Conservation (phyloP, 2,888 invertebrate species). For the Spicauda simplicius region DNA sequence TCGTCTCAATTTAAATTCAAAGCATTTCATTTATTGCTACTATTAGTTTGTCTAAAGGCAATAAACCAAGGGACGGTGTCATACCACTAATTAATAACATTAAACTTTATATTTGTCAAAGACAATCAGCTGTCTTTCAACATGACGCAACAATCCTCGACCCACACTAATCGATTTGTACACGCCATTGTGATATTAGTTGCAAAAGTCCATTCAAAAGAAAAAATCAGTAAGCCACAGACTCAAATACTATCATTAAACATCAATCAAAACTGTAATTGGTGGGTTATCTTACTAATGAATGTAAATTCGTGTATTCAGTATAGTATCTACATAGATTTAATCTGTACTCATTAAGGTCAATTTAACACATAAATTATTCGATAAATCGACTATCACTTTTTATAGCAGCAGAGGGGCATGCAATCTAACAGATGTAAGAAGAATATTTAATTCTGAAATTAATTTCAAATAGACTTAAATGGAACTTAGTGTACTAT, state of each 20-base stretch:
- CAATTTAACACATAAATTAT: background rate
- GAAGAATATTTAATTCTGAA: no score
- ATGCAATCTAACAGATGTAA: background rate
- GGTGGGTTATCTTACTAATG: background rate
- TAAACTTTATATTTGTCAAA: slow-evolving; percentile 22
- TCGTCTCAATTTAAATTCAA: no score
- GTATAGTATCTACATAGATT: background rate
- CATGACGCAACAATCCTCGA: slow-evolving; percentile 18
- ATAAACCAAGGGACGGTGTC: background rate
- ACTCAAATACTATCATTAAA: slow-evolving; percentile 20
- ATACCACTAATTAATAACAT: background rate
- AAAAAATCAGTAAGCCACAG: slow-evolving; percentile 20
- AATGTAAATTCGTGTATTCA: slow-evolving; percentile 11
- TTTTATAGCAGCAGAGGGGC: background rate
- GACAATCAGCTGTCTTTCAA: slow-evolving; percentile 14
- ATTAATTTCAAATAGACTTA: no score
- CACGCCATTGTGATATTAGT: slow-evolving; percentile 28
- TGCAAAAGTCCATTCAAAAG: slow-evolving; percentile 9
- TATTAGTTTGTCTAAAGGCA: background rate
- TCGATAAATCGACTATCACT: background rate
- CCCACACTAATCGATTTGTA: slow-evolving; percentile 13
- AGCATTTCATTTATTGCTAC: no score
- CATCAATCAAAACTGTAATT: slow-evolving; percentile 8
- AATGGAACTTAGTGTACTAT: no score
- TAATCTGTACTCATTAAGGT: background rate